phyloP scores from a whole-genome alignment of 2,797 vertebrate genomes.

The Intellagama lesueurii region DNA sequence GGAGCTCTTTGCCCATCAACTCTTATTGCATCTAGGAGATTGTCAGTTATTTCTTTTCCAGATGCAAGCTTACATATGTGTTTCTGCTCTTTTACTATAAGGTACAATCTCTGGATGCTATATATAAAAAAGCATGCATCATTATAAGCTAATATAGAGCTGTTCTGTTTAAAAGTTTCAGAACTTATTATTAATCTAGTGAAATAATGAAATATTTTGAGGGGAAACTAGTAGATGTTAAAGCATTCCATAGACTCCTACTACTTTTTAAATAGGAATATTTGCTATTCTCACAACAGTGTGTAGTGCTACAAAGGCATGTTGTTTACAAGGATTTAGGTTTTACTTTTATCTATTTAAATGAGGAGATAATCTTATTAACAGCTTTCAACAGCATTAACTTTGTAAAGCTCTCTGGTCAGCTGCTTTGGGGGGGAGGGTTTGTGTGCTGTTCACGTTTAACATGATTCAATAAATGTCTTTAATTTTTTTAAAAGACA shows the following conservation, averaged over 20 bases:
- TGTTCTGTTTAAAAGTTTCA: background rate
- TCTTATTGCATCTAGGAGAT: background rate
- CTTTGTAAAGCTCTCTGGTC: slow-evolving; percentile 34
- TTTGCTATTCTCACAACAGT: background rate
- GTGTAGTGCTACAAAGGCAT: slow-evolving; percentile 39
- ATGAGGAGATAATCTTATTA: slow-evolving; percentile 39
- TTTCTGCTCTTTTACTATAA: background rate
- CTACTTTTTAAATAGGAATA: slow-evolving; percentile 24
- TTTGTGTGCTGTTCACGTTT: background rate
- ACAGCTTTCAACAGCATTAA: slow-evolving; percentile 32
- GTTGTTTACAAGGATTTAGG: slow-evolving; percentile 14
- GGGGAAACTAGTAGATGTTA: background rate
- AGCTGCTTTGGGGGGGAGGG: slow-evolving; percentile 27
- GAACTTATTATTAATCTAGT: background rate
- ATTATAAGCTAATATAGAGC: background rate
- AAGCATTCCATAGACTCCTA: background rate
- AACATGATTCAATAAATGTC: background rate
- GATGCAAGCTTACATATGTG: background rate
- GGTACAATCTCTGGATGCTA: background rate
- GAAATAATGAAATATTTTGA: background rate
- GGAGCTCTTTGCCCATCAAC: background rate
- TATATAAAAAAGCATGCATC: background rate
- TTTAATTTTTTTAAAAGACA: slow-evolving; percentile 82
- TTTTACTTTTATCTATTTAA: slow-evolving; percentile 40
- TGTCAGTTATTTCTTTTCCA: background rate